These are phyloP conservation scores for Eudemis profundana DNA, from an alignment of 2,888 invertebrate species.

Conservation along the genomic window DNA sequence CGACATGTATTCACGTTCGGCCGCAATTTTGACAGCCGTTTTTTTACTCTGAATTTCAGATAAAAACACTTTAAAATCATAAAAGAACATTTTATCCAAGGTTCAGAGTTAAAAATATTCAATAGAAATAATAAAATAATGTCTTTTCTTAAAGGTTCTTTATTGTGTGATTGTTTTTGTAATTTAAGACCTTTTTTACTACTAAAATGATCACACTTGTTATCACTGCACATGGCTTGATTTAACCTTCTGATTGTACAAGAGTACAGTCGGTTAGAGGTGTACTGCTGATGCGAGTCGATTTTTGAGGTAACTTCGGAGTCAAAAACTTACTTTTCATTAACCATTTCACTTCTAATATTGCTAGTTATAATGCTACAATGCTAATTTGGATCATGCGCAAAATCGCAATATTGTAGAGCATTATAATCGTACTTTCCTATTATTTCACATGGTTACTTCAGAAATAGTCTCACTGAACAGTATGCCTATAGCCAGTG, in stretches of 20 bases:
- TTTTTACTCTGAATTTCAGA: conserved; percentile 59
- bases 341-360: too few relatives aligned
- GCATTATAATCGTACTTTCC: not conserved
- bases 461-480: conserved; percentile 16
- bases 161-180: conserved; percentile 80
- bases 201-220: conserved; percentile 62
- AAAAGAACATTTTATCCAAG: conserved; percentile 42
- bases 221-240: conserved; percentile 61
- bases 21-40: conserved; percentile 58
- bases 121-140: conserved; percentile 57
- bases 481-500: conserved; percentile 56
- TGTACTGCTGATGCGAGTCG: conserved; percentile 4
- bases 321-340: too few relatives aligned
- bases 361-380: too few relatives aligned
- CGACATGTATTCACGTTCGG: conserved; percentile 68
- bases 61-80: conserved; percentile 39
- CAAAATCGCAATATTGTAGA: too few relatives aligned
- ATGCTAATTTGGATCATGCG: too few relatives aligned
- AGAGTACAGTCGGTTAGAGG: conserved; percentile 23
- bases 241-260: conserved; percentile 39
- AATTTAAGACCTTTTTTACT: conserved; percentile 65
- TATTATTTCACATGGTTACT: conserved; percentile 1
- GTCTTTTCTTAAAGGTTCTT: conserved; percentile 76
- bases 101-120: conserved; percentile 47
- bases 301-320: not conserved